These are phyloP conservation scores for Tigriopus japonicus DNA, from an alignment of 1,140 invertebrate genomes.

Conservation along the genomic window DNA sequence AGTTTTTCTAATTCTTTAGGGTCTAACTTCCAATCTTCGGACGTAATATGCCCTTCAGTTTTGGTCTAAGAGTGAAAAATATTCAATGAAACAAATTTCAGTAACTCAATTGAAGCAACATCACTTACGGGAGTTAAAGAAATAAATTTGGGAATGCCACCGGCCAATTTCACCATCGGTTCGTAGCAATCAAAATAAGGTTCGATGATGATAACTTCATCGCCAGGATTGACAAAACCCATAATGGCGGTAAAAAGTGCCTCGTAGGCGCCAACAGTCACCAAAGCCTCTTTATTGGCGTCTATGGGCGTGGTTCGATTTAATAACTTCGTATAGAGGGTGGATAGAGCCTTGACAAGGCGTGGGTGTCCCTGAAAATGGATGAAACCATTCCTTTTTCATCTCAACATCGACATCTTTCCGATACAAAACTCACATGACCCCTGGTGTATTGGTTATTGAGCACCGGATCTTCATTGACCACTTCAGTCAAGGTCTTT, in stretches of 20 bases:
- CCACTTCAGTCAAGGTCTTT: neutral
- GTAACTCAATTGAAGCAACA: too few species aligned
- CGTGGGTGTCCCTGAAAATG: conserved; percentile 84
- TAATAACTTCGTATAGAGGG: conserved; percentile 62
- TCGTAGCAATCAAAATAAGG: conserved; percentile 97
- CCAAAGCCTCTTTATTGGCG: conserved; percentile 59
- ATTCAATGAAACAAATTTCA: too few species aligned
- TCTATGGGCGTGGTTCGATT: conserved; percentile 41
- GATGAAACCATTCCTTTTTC: too few species aligned
- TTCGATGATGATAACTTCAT: conserved; percentile 92
- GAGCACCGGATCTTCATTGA: neutral
- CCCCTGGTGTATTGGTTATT: conserved; percentile 37
- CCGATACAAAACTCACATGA: too few species aligned
- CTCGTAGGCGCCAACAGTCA: conserved; percentile 83
- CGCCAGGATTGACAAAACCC: conserved; percentile 49
- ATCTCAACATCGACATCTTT: too few species aligned
- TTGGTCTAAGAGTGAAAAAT: conserved; percentile 18
- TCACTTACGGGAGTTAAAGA: conserved; percentile 52
- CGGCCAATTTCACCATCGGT: conserved; percentile 73
- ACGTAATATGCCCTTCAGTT: conserved; percentile 30
- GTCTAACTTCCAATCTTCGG: conserved; percentile 77
- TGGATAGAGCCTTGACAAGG: conserved; percentile 59
- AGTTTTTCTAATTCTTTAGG: conserved; percentile 52
- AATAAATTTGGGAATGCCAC: conserved; percentile 68
- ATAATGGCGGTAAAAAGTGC: conserved; percentile 41